A percentile compares a stretch with the other conserved stretches of the same genome.
These are phyloP conservation scores for Pseudotriccus pelzelni DNA, from an alignment of 2,797 vertebrate genomes.

Conservation along the genomic window DNA sequence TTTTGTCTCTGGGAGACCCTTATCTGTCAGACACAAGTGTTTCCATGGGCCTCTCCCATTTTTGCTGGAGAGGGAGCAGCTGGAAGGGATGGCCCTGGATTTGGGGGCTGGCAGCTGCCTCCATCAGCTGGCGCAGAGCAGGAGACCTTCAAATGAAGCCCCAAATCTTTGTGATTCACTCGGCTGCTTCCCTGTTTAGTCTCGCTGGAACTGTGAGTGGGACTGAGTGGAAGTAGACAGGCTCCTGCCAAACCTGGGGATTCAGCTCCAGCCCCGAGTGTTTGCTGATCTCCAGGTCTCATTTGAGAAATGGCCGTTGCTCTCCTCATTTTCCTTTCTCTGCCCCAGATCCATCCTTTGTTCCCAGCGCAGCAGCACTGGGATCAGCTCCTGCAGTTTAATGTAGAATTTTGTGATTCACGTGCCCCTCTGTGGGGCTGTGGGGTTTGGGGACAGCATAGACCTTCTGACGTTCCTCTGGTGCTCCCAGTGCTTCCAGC, in stretches of 20 bases:
- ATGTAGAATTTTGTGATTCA: neutral
- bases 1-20: slow-evolving; percentile 86
- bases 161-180: neutral
- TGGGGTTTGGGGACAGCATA: neutral
- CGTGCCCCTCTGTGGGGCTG: neutral
- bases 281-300: neutral
- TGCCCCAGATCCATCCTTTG: neutral
- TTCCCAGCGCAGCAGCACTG: neutral
- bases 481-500: neutral
- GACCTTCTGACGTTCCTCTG: neutral
- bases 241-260: neutral
- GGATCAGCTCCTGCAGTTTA: neutral
- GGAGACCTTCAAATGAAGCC: neutral
- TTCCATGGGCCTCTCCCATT: slow-evolving; percentile 80
- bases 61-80: slow-evolving; percentile 77
- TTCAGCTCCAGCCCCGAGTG: neutral
- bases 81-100: neutral
- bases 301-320: neutral
- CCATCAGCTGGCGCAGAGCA: neutral
- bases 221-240: neutral
- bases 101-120: neutral
- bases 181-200: neutral
- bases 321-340: neutral
- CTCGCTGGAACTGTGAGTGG: neutral
- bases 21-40: slow-evolving; percentile 76